Conservation (phyloP, 2,797 vertebrate genomes). For the Lacerta agilis region DNA sequence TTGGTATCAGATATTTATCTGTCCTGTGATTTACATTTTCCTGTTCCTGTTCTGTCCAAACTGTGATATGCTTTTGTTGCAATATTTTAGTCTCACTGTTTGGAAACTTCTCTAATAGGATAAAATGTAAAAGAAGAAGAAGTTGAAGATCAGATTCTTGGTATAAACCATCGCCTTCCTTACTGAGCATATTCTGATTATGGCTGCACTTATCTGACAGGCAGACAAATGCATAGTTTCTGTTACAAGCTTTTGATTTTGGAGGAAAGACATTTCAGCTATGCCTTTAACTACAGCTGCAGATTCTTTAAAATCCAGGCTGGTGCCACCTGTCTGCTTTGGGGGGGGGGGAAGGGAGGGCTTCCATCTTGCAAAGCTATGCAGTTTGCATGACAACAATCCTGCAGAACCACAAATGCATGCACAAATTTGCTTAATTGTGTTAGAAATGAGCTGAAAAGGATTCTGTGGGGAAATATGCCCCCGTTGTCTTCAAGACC, state of each 20-base stretch:
- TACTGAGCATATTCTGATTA: background rate
- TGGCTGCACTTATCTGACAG: background rate
- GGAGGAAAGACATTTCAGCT: background rate
- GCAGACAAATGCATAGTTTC: background rate
- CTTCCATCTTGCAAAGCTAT: slow-evolving; percentile 7
- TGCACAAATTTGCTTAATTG: background rate
- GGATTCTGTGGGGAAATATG: background rate
- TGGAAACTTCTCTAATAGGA: background rate
- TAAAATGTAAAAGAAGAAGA: background rate
- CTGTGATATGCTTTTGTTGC: background rate
- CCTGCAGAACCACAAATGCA: background rate
- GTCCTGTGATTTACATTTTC: background rate
- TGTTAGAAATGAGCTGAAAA: background rate
- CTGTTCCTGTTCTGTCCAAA: background rate
- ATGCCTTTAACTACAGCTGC: background rate
- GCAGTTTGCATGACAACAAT: background rate
- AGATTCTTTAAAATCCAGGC: background rate
- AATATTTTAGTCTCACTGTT: background rate
- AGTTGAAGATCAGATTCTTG: background rate
- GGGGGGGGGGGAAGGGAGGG: background rate
- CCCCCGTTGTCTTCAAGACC: background rate
- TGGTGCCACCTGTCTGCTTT: background rate
- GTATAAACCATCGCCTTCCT: background rate
- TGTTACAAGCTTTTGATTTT: background rate
- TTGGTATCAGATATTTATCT: background rate